phyloP scores from a whole-genome alignment of 1,140 invertebrate species.

The Philaenus spumarius region DNA sequence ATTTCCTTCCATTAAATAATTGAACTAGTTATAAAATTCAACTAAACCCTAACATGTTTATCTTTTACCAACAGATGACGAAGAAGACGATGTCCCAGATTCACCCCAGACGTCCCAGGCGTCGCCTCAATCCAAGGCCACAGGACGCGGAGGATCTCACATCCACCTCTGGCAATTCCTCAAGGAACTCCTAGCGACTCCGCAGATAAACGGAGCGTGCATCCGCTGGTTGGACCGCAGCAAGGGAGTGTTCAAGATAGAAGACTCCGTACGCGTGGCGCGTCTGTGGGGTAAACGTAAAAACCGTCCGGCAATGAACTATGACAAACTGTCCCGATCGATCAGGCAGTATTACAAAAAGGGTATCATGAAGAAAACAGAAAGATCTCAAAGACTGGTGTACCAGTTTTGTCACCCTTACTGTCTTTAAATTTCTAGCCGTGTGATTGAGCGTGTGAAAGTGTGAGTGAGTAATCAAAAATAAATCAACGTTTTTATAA shows the following conservation, averaged over 20 bases:
- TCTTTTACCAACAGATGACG: conserved; percentile 47
- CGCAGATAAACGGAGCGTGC: conserved; percentile 80
- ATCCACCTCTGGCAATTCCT: conserved; percentile 99
- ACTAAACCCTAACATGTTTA: too few species aligned
- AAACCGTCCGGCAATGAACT: conserved; percentile 98
- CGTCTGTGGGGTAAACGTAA: conserved; percentile 94
- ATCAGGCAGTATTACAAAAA: conserved; percentile 99
- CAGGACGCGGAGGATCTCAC: conserved; percentile 57
- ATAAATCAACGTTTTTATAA: too few species aligned
- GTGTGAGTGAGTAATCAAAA: too few species aligned
- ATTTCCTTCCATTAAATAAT: too few species aligned
- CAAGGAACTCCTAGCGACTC: conserved; percentile 86
- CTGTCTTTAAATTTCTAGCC: conserved; percentile 51
- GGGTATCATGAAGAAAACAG: conserved; percentile 99
- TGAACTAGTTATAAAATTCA: too few species aligned
- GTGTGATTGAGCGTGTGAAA: too few species aligned
- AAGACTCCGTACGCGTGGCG: conserved; percentile 94
- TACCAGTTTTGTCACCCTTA: conserved; percentile 99
- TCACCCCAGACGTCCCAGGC: conserved; percentile 15
- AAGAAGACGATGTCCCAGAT: conserved; percentile 42
- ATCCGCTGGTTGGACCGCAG: conserved; percentile 94
- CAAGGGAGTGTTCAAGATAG: conserved; percentile 98
- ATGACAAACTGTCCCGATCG: conserved; percentile 96
- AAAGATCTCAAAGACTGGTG: conserved; percentile 93
- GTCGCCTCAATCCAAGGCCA: conserved; percentile 12